Conservation (phyloP, 2,797 vertebrate genomes). For the Limosa lapponica region DNA sequence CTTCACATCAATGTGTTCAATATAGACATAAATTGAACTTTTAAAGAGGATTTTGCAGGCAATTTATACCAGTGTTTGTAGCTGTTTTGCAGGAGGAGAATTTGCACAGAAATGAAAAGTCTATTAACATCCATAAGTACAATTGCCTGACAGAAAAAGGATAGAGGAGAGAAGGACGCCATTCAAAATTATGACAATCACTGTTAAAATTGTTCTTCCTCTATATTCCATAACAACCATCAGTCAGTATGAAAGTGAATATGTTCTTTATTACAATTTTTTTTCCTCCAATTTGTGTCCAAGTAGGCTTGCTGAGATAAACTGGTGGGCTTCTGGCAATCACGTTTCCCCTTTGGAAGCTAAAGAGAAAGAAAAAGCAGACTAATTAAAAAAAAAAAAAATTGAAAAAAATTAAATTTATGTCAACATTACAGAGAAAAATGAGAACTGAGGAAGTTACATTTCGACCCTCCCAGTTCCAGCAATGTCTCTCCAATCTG, state of each 20-base stretch:
- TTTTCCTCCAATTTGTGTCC: background rate
- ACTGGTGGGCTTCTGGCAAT: background rate
- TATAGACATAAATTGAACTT: background rate
- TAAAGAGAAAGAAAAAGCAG: background rate
- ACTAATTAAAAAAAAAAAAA: background rate
- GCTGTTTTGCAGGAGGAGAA: background rate
- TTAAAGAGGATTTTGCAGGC: conserved; percentile 15
- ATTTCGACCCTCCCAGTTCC: background rate
- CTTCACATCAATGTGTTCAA: background rate
- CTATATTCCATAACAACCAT: background rate
- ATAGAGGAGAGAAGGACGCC: background rate
- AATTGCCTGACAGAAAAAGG: background rate
- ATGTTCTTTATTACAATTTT: background rate
- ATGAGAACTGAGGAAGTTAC: background rate
- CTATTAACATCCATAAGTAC: background rate
- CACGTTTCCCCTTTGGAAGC: background rate
- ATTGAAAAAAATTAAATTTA: too few species aligned
- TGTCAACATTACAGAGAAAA: background rate
- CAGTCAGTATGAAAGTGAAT: background rate
- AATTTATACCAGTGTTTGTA: background rate
- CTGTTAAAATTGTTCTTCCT: background rate
- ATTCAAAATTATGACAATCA: background rate
- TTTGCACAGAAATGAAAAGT: conserved; percentile 5
- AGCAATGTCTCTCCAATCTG: background rate
- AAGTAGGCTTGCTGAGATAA: background rate